Base-by-base conservation (phyloP, 1,140 invertebrate genomes). In the Drosophila ohnishii region DNA sequence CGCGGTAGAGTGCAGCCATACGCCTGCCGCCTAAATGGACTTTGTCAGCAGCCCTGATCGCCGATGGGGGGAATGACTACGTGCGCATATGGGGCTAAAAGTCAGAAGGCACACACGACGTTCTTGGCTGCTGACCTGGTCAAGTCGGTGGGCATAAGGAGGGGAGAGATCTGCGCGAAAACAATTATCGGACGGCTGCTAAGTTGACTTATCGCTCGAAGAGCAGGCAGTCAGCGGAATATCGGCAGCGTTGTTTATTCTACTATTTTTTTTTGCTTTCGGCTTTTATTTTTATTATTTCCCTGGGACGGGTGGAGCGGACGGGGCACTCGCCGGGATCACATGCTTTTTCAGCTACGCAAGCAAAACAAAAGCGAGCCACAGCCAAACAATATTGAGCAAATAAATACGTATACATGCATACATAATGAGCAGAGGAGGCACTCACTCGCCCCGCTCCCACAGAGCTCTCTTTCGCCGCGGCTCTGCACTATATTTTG, bases 321-420 rank as follows among this genome's bases (percentile, higher is more conserved):
- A 28, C 32, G 64, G 63, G 57, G 61, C 82, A 81, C 84, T 77
- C 65, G 66, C 76, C 74, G 74, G 77, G 84, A 85, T 88, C 84
- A 88, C 84, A 88, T 88, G 84, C 85, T 88, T 87, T 85, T 87
- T 84, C 80, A 80, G 85, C 84, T 89, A 88, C 84, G 84, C 84
- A 88, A 89, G 85, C 84, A 89, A 87, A 87, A 78, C 82, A 87
- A 85, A 87, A 87, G 80, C 79, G 53, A 87, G 66, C 78, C 80
- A 65, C 76, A 81, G 74, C 74, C 65, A 67, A 85, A 80, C 77
- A 80, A 83, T 76, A 80, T 81, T 83, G 82, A 87, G 80, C 83
- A 83, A 83, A 83, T 83, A 83, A 55, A 63, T 50, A 35, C 60
- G 62, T 39, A 34, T 30, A 58, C 42, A 47, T 64, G 58, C 32